A percentile compares a stretch with the other conserved stretches of the same genome.
phyloP scores from a whole-genome alignment of 2,113 vertebrate genomes.

The Aspidoscelis tigris region DNA sequence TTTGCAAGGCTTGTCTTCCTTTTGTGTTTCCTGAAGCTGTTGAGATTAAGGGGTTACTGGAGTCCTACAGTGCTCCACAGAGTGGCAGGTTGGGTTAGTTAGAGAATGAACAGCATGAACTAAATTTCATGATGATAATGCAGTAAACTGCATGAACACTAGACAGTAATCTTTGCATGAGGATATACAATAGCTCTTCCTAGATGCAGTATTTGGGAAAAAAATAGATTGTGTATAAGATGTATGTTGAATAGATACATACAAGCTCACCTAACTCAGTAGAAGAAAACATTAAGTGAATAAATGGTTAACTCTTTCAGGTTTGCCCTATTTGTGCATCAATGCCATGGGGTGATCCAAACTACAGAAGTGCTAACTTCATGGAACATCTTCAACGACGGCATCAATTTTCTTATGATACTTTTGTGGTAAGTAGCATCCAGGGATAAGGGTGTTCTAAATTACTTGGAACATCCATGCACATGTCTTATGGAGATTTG shows the following conservation, averaged over 20 bases:
- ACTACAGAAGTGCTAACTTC: constrained; percentile 94
- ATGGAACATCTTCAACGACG: constrained; percentile 94
- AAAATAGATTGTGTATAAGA: neutral
- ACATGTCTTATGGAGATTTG: too few species aligned
- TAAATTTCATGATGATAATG: too few species aligned
- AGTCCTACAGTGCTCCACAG: neutral
- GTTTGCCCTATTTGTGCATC: constrained; percentile 98
- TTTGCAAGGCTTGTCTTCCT: too few species aligned
- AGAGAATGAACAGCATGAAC: neutral
- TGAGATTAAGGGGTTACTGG: neutral
- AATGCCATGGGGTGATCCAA: constrained; percentile 98
- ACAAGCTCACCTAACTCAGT: neutral
- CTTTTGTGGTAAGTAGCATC: constrained; percentile 89
- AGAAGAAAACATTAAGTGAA: neutral
- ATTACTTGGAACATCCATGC: too few species aligned
- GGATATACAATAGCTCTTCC: neutral
- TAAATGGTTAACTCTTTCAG: constrained; percentile 68
- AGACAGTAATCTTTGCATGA: neutral
- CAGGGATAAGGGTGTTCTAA: neutral
- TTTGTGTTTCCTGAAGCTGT: neutral
- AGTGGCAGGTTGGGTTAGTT: too few species aligned
- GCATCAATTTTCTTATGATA: constrained; percentile 96
- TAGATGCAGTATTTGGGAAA: neutral
- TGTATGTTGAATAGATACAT: neutral
- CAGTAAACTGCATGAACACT: neutral